phyloP scores from a whole-genome alignment of 64 coral and sea anemone species.

The Pocillopora damicornis region DNA sequence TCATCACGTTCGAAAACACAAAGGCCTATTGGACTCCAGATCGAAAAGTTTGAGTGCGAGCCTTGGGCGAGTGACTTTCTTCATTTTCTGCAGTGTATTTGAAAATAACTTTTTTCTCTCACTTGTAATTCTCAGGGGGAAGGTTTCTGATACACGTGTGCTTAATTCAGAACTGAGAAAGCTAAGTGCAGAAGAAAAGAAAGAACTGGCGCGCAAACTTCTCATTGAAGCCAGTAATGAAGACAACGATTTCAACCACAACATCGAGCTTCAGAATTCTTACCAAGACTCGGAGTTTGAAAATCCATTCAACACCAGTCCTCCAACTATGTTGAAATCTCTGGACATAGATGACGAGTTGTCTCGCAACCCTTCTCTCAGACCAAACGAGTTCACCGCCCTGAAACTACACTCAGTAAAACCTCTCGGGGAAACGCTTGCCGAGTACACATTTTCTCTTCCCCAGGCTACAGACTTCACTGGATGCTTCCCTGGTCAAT shows the following conservation, averaged over 20 bases:
- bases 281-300: slow-evolving; percentile 76
- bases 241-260: neutral
- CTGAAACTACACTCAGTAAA: slow-evolving; percentile 60
- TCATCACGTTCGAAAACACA: too few species aligned
- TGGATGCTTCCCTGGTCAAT: slow-evolving; percentile 65
- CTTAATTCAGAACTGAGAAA: slow-evolving; percentile 61
- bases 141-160: slow-evolving; percentile 25
- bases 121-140: slow-evolving; percentile 17
- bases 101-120: neutral
- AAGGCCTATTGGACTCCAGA: too few species aligned
- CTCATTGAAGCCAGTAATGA: slow-evolving; percentile 24
- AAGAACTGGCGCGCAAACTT: slow-evolving; percentile 28
- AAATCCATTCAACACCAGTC: slow-evolving; percentile 72
- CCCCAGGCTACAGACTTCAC: slow-evolving; percentile 51
- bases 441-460: slow-evolving; percentile 65
- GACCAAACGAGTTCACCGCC: slow-evolving; percentile 43
- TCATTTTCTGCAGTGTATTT: neutral
- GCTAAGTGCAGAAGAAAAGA: slow-evolving; percentile 44
- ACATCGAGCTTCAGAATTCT: neutral
- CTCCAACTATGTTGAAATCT: slow-evolving; percentile 45
- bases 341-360: slow-evolving; percentile 19
- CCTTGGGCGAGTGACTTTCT: too few species aligned
- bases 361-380: slow-evolving; percentile 46
- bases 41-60: too few species aligned
- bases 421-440: slow-evolving; percentile 16